Evolutionary conservation across 2,888 invertebrate species (phyloP).

Genomic region (Euphydryas editha): DNA sequence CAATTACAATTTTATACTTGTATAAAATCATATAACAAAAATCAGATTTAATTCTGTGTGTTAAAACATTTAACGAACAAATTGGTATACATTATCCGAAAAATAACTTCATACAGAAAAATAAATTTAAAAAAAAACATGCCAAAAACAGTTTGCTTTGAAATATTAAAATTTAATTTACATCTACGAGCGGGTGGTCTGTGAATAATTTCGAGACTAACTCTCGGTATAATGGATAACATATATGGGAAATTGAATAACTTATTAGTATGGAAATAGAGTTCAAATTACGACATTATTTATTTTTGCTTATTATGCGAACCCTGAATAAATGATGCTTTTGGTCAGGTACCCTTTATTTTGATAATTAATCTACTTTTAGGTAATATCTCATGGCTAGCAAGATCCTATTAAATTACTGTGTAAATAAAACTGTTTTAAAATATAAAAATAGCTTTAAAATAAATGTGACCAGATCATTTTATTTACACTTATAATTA

Average conservation of each 20-base stretch:
- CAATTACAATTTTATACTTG: too few species aligned
- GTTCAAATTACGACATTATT: constrained; percentile 14
- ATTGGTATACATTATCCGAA: not conserved
- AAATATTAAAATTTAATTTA: constrained; percentile 46
- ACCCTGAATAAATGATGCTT: constrained; percentile 36
- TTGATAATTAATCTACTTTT: constrained; percentile 41
- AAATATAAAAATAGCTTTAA: not conserved
- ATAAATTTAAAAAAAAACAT: constrained; percentile 21
- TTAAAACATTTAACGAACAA: not conserved
- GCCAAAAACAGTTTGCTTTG: constrained; percentile 32
- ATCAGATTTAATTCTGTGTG: too few species aligned
- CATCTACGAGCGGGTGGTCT: constrained; percentile 35
- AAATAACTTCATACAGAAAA: constrained; percentile 6
- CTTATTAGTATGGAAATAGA: constrained; percentile 17
- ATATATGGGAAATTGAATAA: constrained; percentile 7
- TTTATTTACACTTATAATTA: too few species aligned
- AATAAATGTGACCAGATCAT: too few species aligned
- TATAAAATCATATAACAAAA: too few species aligned
- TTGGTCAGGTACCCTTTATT: constrained; percentile 40
- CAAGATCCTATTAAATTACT: constrained; percentile 9
- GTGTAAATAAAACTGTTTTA: not conserved
- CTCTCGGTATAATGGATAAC: constrained; percentile 26
- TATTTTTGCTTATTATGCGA: constrained; percentile 5
- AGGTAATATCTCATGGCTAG: constrained; percentile 34
- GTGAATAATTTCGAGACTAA: constrained; percentile 37